Evolutionary conservation across 2,888 invertebrate genomes (phyloP).

Genomic region (Cryptus viduatorius): DNA sequence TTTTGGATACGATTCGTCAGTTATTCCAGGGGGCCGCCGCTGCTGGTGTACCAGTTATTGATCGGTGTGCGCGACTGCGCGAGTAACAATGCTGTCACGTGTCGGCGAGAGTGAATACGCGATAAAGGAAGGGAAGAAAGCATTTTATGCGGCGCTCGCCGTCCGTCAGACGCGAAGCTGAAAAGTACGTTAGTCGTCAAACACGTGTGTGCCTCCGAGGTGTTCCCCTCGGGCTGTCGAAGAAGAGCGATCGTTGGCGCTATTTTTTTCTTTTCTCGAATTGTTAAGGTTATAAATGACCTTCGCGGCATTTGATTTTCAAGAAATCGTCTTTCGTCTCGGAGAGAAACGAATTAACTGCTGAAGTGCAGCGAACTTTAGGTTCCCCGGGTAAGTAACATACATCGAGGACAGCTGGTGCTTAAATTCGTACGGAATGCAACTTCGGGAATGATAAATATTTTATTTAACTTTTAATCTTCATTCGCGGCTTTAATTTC

Average conservation of each 20-base stretch:
- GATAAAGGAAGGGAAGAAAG: conserved; percentile 61
- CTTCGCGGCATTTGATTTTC: background rate
- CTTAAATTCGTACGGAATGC: background rate
- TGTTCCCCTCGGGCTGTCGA: conserved; percentile 44
- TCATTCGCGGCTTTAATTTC: background rate
- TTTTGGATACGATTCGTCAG: conserved; percentile 18
- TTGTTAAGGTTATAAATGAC: background rate
- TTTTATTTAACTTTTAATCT: background rate
- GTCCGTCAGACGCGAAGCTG: conserved; percentile 64
- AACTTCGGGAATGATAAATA: background rate
- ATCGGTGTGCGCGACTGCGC: conserved; percentile 77
- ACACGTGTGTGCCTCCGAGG: conserved; percentile 71
- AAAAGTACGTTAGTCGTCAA: conserved; percentile 62
- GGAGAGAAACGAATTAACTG: background rate
- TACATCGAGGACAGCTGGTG: background rate
- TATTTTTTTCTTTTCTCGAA: background rate
- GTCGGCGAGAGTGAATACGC: conserved; percentile 66
- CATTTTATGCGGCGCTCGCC: conserved; percentile 66
- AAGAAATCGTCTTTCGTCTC: background rate
- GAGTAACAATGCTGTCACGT: conserved; percentile 71
- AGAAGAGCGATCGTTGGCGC: conserved; percentile 31
- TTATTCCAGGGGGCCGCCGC: conserved; percentile 42
- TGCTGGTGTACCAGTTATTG: conserved; percentile 71
- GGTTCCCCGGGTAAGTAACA: conserved; percentile 22
- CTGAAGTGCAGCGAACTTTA: conserved; percentile 66